Base-by-base conservation (phyloP, 2,113 vertebrate genomes). In the Tetrax tetrax region DNA sequence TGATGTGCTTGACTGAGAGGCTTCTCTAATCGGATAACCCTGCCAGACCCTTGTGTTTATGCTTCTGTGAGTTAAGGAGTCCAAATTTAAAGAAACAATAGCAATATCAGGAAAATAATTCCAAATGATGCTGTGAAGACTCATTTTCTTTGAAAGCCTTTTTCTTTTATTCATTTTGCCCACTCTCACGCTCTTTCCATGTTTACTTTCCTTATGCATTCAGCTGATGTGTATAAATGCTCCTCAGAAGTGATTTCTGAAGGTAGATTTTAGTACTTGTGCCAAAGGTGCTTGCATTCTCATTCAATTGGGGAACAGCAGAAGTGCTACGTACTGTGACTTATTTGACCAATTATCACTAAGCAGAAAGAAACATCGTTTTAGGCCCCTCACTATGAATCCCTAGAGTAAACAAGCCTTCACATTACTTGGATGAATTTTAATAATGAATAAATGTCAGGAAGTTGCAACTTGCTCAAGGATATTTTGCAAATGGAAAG, bases 161-260 rank as follows among this genome's bases (percentile, higher is more conserved):
- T 92, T 83, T 41, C 35, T 82, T 56, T 60, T 72, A 43, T 94
- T 87, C 5, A 38, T 84, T 81, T 88, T 89, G 31, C 59, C 47
- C 54, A 28, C 35, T 69, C 37, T 56, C 72, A 35, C 64, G 41
- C 25, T 80, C 10, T 53, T 87, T 72, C 56, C 17, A 1, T 83
- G 43, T 70, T 93, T 92, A 25, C 45, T 71, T 83, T 91, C 60
- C 85, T 90, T 70, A 71, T 56, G 51, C 41, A 38, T 83, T 92
- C 66, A 88, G 64, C 12, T 69, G 64, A 81, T 92, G 64, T 80
- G 37, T 56, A 45, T 43, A 90, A 92, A 78, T 92, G 72, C 51
- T 93, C 35, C 51, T 66, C 66, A 87, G 68, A 88, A 94, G 47
- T 90, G 76, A 86, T 89, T 96, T 97, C 76, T 86, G 60, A 78